Evolutionary conservation across 2,888 invertebrate species (phyloP).

Genomic region (Cosmorhoe ocellata): DNA sequence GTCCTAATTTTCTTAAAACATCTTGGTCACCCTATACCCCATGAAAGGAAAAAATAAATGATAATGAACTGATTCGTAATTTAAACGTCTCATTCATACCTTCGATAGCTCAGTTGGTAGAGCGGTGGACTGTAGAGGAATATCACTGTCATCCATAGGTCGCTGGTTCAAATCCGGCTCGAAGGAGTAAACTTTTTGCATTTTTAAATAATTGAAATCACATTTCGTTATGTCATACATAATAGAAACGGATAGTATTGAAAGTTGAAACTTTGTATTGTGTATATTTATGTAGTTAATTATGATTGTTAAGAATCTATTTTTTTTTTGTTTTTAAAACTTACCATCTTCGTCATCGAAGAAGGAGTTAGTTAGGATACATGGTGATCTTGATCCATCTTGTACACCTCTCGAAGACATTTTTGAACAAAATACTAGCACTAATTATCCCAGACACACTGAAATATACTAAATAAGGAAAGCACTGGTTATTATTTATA

Average conservation of each 20-base stretch:
- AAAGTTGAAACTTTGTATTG: no score
- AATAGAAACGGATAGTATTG: no score
- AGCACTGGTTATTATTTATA: no score
- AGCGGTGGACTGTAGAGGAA: conserved; percentile 81
- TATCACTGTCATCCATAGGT: conserved; percentile 79
- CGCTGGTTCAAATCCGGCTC: conserved; percentile 85
- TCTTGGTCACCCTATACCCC: conserved; percentile 43
- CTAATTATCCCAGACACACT: not conserved
- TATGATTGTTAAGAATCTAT: no score
- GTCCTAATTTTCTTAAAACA: no score
- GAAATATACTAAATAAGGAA: no score
- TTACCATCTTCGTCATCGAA: conserved; percentile 75
- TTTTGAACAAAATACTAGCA: conserved; percentile 11
- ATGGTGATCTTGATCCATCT: conserved; percentile 70
- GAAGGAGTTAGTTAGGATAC: conserved; percentile 71
- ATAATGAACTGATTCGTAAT: conserved; percentile 31
- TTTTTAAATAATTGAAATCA: no score
- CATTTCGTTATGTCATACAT: no score
- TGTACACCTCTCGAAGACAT: conserved; percentile 77
- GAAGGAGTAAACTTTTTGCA: conserved; percentile 65
- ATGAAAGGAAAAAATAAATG: not conserved
- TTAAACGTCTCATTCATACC: conserved; percentile 39
- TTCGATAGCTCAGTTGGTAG: conserved; percentile 84
- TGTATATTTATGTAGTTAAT: no score
- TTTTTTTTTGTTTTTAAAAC: conserved; percentile 33